Conservation (phyloP, 2,113 vertebrate species). For the Symphodus melops region DNA sequence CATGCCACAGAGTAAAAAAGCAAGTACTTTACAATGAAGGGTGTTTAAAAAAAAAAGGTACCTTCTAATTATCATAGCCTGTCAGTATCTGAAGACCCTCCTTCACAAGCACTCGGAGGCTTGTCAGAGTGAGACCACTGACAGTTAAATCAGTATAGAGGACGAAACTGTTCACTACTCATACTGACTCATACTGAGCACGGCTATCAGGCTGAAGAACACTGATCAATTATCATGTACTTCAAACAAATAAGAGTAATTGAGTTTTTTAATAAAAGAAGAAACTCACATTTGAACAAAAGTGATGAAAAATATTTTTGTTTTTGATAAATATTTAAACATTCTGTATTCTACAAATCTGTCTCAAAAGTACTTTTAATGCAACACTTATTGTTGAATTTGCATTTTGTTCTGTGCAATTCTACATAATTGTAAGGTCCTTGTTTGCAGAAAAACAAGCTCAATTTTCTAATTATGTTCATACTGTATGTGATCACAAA, state of each 20-base stretch:
- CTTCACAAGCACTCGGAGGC: constrained; percentile 29
- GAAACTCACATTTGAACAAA: too few species aligned
- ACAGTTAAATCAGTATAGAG: constrained; percentile 29
- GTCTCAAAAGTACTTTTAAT: neutral
- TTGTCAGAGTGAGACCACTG: constrained; percentile 31
- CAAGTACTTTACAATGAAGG: constrained; percentile 12
- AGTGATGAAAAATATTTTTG: too few species aligned
- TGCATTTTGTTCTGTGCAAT: neutral
- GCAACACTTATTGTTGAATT: neutral
- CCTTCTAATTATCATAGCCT: neutral
- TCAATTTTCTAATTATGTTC: neutral
- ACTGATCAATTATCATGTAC: neutral
- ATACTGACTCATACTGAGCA: constrained; percentile 12
- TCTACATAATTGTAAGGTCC: neutral
- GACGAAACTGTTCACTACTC: constrained; percentile 11
- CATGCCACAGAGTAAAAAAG: constrained; percentile 13
- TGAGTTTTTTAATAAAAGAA: neutral
- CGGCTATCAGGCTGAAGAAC: constrained; percentile 18
- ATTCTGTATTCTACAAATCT: neutral
- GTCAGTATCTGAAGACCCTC: constrained; percentile 14
- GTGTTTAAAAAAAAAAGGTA: constrained; percentile 7
- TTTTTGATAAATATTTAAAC: too few species aligned
- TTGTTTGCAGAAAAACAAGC: neutral
- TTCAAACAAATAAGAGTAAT: neutral
- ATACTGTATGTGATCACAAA: neutral